These are phyloP conservation scores for Lagorchestes hirsutus DNA, from an alignment of 2,797 vertebrate genomes.

Conservation along the genomic window DNA sequence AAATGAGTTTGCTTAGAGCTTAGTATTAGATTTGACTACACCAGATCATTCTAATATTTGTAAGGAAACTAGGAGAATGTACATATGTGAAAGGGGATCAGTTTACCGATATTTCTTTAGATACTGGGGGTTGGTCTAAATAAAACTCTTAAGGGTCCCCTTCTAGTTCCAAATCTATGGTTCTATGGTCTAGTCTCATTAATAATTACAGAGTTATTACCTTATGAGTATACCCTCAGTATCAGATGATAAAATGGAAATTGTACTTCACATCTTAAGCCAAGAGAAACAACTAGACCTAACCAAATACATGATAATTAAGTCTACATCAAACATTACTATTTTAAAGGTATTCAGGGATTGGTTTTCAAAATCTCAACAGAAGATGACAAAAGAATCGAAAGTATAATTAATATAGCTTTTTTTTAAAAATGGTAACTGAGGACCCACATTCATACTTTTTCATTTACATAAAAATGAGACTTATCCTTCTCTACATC, in stretches of 20 bases:
- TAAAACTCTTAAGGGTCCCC: neutral
- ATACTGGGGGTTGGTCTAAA: neutral
- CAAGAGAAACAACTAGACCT: too few species aligned
- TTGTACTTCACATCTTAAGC: neutral
- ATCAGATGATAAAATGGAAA: neutral
- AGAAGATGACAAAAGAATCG: neutral
- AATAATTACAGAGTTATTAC: neutral
- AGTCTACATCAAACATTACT: neutral
- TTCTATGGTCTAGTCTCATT: neutral
- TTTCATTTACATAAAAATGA: neutral
- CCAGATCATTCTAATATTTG: too few species aligned
- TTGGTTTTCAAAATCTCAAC: neutral
- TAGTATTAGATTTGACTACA: too few species aligned
- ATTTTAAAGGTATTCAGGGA: neutral
- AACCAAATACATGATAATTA: too few species aligned
- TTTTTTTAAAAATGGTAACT: neutral
- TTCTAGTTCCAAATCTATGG: neutral
- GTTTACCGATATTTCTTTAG: neutral
- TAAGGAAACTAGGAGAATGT: too few species aligned
- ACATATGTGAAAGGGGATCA: too few species aligned
- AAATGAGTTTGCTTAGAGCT: too few species aligned
- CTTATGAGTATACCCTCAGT: neutral
- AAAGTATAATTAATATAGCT: neutral
- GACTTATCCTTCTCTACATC: neutral
- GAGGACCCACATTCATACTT: neutral